Evolutionary conservation across 2,888 invertebrate genomes (phyloP), one percentile per base, ranked within the genome.

Genomic region (Incurvaria masculella): DNA sequence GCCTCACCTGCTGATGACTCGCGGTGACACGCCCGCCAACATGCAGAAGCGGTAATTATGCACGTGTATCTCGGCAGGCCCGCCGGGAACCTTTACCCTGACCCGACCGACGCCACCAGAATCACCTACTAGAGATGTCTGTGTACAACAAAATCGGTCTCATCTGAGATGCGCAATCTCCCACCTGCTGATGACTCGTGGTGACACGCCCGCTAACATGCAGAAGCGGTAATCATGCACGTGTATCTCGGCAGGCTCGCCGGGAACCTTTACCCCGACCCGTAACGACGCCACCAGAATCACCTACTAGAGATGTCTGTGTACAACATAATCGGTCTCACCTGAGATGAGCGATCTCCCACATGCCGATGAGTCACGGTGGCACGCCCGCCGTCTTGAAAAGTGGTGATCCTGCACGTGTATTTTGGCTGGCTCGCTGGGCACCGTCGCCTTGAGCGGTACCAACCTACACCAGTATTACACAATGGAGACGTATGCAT

Each of bases 391-490:
- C 84, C 0, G 91, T 91, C 52, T 94, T 75, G 57, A 91, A 62
- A 94, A 91, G 51, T 87, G 81, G 55, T 86, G 82, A 54, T 91
- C 91, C 59, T 91, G 90, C 16, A 94, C 83, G 67, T 94, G 93
- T 55, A 94, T 72, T 53, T 89, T 80, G 1, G 92, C 90, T 0
- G 92, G 90, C 0, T 94, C 94, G 4, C 86, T 84, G 1, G 88
- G 83, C 43, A 94, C 72, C 63, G 90, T 88, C 16, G 87, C 84
- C 64, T 86, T 86, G 11, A 83, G 62, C 11, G 91, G 89, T 17
- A 85, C 85, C 50, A 85, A 83, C 33, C 86, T n/a, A 83, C 47
- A 90, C 80, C 55, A 87, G 78, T 42, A 89, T 86, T 56, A 88
- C 74, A 66, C 84, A 89, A 65, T 88, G n/a, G n/a, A n/a, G n/a